Base-by-base conservation (phyloP, 1,140 invertebrate genomes). In the Plodia interpunctella region DNA sequence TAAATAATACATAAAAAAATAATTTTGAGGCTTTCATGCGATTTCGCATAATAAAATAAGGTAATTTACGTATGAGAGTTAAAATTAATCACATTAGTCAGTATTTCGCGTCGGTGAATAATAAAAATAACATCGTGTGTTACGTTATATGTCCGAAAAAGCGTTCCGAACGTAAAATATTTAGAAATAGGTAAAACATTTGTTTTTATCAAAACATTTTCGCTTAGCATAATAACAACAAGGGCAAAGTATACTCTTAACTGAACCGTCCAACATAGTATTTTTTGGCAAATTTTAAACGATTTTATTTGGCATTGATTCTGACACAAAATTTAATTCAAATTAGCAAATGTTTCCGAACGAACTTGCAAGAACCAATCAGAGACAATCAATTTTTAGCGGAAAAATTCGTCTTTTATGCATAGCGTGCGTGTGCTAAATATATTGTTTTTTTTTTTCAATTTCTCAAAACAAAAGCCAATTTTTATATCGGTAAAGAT, bases 211-310 rank as follows among this genome's bases (percentile, higher is more conserved):
- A 15, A 44, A 15, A 15, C 2, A n/a, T 57, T 49, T 13, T 50
- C 38, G 11, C 49, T 64, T 59, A 50, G 30, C 28, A 57, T 68
- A 51, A 62, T 68, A 61, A 60, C 63, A 78, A 74, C 65, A 78
- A 72, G 55, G 65, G 65, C 74, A 70, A 77, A 68, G 75, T 85
- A 84, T 82, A 82, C 80, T 78, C 65, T 66, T 62, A 73, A 71
- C 66, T 75, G 68, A 82, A 71, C 83, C 83, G 83, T 87, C 83
- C 83, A 84, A 70, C 53, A 72, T 80, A 87, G 78, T 78, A 74
- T 83, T 83, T n/a, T 78, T 82, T 82, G 76, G 70, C 76, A 62
- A 74, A 73, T 63, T 9, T 38, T 56, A 60, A 58, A 51, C 18
- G 20, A 10, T 32, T 32, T 57, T 54, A 64, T 63, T 62, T 49